Evolutionary conservation across 2,113 vertebrate genomes (phyloP).

Genomic region (Brachyistius frenatus): DNA sequence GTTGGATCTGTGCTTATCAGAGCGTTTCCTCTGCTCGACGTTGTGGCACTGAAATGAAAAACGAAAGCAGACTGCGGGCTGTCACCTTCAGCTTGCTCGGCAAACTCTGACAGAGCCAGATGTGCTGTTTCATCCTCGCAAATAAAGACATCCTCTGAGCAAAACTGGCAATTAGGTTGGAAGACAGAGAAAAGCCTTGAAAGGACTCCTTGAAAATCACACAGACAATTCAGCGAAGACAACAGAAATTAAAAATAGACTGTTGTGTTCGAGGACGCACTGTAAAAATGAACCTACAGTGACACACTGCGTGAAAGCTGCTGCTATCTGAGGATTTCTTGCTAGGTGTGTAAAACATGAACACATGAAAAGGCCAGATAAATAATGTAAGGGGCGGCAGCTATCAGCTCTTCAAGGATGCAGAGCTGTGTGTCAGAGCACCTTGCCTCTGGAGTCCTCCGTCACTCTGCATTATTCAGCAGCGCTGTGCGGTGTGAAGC

Average conservation of each 20-base stretch:
- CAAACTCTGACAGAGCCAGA: constrained; percentile 57
- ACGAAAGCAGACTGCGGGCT: constrained; percentile 41
- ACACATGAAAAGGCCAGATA: constrained; percentile 38
- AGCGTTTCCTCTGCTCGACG: constrained; percentile 45
- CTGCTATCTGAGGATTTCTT: constrained; percentile 39
- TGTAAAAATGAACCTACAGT: constrained; percentile 7
- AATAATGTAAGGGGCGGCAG: constrained; percentile 57
- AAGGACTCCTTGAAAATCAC: constrained; percentile 6
- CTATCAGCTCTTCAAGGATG: constrained; percentile 50
- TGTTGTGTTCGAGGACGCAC: neutral
- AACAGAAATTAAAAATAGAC: neutral
- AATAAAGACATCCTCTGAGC: constrained; percentile 32
- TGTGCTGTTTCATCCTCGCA: constrained; percentile 37
- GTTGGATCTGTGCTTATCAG: constrained; percentile 57
- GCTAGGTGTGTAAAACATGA: constrained; percentile 63
- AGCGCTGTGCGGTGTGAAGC: constrained; percentile 33
- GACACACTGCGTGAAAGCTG: constrained; percentile 14
- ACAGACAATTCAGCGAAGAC: neutral
- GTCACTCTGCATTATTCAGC: constrained; percentile 72
- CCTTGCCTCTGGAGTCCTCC: constrained; percentile 55
- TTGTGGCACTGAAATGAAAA: constrained; percentile 33
- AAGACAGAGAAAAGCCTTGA: neutral
- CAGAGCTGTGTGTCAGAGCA: constrained; percentile 53
- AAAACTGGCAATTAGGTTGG: neutral
- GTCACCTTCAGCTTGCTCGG: constrained; percentile 45